phyloP scores from a whole-genome alignment of 2,888 invertebrate genomes.

The Pardosa pseudoannulata region DNA sequence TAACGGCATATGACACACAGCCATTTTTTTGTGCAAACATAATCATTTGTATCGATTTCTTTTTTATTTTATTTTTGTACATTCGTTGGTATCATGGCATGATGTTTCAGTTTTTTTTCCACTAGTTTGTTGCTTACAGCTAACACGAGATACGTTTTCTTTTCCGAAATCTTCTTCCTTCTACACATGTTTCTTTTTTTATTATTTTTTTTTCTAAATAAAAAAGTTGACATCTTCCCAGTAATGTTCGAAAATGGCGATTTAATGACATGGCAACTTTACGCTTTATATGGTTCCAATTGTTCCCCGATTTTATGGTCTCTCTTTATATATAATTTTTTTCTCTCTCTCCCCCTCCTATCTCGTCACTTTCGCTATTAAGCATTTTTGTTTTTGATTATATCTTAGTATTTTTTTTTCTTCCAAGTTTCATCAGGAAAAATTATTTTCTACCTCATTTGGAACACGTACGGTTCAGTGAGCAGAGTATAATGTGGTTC shows the following conservation, averaged over 20 bases:
- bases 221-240: constrained; percentile 26
- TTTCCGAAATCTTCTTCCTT: constrained; percentile 1
- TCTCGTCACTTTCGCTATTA: too few relatives aligned
- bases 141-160: background rate
- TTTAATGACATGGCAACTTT: constrained; percentile 48
- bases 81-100: constrained; percentile 11
- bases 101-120: constrained; percentile 18
- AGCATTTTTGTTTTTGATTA: background rate
- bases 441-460: constrained; percentile 59
- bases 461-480: constrained; percentile 39
- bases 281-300: constrained; percentile 22
- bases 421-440: constrained; percentile 13
- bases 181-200: background rate
- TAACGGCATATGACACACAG: background rate
- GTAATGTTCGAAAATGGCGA: constrained; percentile 39
- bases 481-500: constrained; percentile 55
- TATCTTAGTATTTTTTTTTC: background rate
- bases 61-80: background rate
- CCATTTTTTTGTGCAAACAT: background rate
- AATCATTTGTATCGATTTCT: constrained; percentile 15
- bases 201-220: too few relatives aligned
- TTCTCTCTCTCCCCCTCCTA: background rate
- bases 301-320: background rate
- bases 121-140: background rate
- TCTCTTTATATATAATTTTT: background rate